These are phyloP conservation scores for Cynoglossus semilaevis DNA, from an alignment of 2,113 vertebrate genomes.

Conservation along the genomic window DNA sequence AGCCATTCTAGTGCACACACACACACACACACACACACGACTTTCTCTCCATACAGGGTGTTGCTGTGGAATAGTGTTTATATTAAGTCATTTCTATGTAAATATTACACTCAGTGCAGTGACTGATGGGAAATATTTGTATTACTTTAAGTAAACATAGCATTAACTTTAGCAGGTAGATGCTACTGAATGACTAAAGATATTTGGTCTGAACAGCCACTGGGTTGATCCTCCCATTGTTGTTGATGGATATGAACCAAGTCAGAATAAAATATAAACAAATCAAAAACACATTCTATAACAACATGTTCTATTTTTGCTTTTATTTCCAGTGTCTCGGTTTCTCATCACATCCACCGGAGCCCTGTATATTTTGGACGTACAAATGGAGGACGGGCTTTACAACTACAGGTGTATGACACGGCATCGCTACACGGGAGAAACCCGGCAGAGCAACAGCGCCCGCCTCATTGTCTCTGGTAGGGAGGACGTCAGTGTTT, in stretches of 20 bases:
- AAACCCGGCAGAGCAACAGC: constrained; percentile 98
- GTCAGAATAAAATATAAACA: too few species aligned
- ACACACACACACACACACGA: not conserved
- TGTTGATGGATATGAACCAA: too few species aligned
- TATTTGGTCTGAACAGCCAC: too few species aligned
- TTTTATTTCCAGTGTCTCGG: constrained; percentile 85
- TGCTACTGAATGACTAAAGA: too few species aligned
- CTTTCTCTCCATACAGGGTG: not conserved
- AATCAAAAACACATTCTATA: not conserved
- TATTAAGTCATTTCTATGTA: too few species aligned
- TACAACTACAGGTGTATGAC: constrained; percentile 99
- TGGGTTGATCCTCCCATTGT: too few species aligned
- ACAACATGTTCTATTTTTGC: constrained; percentile 6
- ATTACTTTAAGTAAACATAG: too few species aligned
- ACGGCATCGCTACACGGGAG: constrained; percentile 94
- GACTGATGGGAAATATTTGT: too few species aligned
- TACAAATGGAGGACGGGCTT: constrained; percentile 97
- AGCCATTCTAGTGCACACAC: constrained; percentile 24
- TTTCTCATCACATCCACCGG: constrained; percentile 99
- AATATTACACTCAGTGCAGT: too few species aligned
- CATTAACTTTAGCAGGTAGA: too few species aligned
- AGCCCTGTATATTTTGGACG: constrained; percentile 99
- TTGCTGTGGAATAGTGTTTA: constrained; percentile 14
- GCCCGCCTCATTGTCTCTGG: constrained; percentile 97
- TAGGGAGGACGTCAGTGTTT: constrained; percentile 41